Conservation (phyloP, 2,797 vertebrate species). For the Hylomyscus alleni region DNA sequence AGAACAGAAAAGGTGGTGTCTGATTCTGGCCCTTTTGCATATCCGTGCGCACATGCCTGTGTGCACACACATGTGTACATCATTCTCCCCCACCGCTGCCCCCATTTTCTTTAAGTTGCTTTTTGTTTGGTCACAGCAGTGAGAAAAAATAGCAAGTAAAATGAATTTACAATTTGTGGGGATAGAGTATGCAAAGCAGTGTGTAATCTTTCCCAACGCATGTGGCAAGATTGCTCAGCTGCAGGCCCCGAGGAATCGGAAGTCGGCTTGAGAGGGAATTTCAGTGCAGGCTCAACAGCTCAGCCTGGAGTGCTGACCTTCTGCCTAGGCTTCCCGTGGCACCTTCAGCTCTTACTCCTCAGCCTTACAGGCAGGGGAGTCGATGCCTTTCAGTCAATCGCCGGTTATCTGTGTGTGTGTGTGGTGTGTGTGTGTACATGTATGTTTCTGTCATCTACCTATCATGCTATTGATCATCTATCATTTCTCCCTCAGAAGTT, state of each 20-base stretch:
- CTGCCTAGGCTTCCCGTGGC: neutral
- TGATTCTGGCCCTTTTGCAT: too few relatives aligned
- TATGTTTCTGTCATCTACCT: neutral
- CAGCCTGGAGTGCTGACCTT: neutral
- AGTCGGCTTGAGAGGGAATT: neutral
- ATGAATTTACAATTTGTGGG: neutral
- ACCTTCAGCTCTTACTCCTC: neutral
- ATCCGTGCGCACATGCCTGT: neutral
- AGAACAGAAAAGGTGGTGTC: neutral
- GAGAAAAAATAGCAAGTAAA: neutral
- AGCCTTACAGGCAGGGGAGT: neutral
- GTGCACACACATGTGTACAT: neutral
- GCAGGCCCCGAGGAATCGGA: neutral
- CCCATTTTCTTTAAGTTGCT: neutral
- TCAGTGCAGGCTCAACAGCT: neutral
- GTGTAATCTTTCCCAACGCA: too few relatives aligned
- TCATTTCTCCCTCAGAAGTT: neutral
- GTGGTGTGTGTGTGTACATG: too few relatives aligned
- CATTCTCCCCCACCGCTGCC: neutral
- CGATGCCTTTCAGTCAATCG: neutral
- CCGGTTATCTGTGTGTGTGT: neutral
- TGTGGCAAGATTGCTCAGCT: neutral
- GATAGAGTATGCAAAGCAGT: neutral
- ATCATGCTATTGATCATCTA: neutral
- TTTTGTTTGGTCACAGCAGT: neutral